Evolutionary conservation across 1,140 invertebrate genomes (phyloP).

Genomic region (Tribolium madens): DNA sequence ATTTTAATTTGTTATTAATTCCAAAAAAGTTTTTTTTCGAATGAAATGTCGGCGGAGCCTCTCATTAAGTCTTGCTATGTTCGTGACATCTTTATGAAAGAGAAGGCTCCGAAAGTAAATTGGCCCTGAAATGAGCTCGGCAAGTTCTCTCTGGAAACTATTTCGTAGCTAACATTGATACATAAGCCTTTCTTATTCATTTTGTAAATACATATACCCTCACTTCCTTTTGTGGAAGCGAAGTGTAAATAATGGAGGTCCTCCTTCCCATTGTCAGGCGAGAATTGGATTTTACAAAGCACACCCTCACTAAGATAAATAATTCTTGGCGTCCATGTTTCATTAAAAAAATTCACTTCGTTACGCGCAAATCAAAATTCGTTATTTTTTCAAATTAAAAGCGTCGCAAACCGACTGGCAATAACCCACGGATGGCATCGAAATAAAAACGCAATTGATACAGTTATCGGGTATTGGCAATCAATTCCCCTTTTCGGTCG

Average conservation of each 20-base stretch:
- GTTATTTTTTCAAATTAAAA: slow-evolving; percentile 26
- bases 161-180: slow-evolving; percentile 23
- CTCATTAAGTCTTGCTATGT: neutral
- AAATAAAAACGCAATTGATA: slow-evolving; percentile 49
- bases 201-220: slow-evolving; percentile 39
- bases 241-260: slow-evolving; percentile 62
- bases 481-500: slow-evolving; percentile 48
- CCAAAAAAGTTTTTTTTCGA: too few species aligned
- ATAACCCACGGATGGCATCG: slow-evolving; percentile 36
- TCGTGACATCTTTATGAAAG: neutral
- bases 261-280: slow-evolving; percentile 60
- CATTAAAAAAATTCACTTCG: slow-evolving; percentile 4
- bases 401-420: slow-evolving; percentile 29
- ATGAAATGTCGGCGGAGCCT: neutral
- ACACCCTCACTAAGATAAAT: slow-evolving; percentile 45
- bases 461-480: slow-evolving; percentile 50
- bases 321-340: neutral
- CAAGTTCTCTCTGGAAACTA: slow-evolving; percentile 3
- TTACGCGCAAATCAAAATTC: slow-evolving; percentile 7
- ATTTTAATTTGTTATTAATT: too few species aligned
- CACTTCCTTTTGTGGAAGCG: slow-evolving; percentile 49
- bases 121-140: slow-evolving; percentile 3
- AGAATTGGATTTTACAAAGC: slow-evolving; percentile 59
- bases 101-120: neutral
- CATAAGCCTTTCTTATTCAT: slow-evolving; percentile 39